A percentile compares a stretch with the other conserved stretches of the same genome.
phyloP scores from a whole-genome alignment of 1,140 invertebrate species.

The Neodiprion virginianus region DNA sequence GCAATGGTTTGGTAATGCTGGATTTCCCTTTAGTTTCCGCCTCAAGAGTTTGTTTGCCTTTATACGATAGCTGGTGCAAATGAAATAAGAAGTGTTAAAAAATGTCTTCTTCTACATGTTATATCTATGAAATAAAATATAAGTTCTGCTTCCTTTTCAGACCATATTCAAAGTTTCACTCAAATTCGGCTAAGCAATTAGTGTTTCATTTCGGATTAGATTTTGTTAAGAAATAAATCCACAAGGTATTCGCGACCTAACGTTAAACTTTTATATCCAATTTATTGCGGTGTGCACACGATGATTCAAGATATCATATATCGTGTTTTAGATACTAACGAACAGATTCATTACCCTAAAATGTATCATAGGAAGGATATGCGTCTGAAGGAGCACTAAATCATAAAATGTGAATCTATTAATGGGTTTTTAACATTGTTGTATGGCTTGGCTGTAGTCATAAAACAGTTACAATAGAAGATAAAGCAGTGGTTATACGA shows the following conservation, averaged over 20 bases:
- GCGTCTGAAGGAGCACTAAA: not conserved
- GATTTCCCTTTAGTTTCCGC: constrained; percentile 12
- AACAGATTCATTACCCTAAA: no score
- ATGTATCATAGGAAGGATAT: no score
- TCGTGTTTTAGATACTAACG: no score
- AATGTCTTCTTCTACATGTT: not conserved
- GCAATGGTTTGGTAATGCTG: constrained; percentile 54
- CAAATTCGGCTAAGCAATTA: not conserved
- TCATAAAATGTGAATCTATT: not conserved
- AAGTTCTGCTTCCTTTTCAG: not conserved
- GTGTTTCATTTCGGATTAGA: no score
- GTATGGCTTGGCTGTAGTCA: not conserved
- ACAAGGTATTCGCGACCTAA: no score
- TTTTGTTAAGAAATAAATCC: no score
- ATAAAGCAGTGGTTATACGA: not conserved
- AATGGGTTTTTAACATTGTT: not conserved
- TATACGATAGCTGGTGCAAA: not conserved
- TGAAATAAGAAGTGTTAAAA: not conserved
- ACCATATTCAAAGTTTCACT: not conserved
- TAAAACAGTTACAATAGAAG: not conserved
- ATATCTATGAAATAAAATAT: no score
- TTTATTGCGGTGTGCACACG: no score
- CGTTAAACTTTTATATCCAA: no score
- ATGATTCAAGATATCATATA: no score
- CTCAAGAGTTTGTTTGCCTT: not conserved